These are phyloP conservation scores for Drosophila neutralis DNA, from an alignment of 2,888 invertebrate genomes.

Conservation along the genomic window DNA sequence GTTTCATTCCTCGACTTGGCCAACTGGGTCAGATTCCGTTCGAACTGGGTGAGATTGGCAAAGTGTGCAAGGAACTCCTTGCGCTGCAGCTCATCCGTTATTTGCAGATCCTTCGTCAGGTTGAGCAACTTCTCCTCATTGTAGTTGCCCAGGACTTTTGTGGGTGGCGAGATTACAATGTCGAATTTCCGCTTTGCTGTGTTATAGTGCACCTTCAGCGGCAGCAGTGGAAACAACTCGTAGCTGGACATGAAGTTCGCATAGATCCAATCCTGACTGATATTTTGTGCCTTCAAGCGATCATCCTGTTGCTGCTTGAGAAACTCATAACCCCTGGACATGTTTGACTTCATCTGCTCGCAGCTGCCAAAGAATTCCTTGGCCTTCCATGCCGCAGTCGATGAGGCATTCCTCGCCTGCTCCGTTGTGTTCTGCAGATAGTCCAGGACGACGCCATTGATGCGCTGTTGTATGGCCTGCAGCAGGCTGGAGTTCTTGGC, in stretches of 20 bases:
- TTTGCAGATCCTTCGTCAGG: slow-evolving; percentile 68
- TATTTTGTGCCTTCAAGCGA: slow-evolving; percentile 44
- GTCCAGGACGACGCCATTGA: slow-evolving; percentile 66
- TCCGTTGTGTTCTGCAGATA: slow-evolving; percentile 71
- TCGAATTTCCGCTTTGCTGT: slow-evolving; percentile 68
- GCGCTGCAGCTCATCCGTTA: slow-evolving; percentile 40
- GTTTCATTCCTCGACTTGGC: slow-evolving; percentile 55
- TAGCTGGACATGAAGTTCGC: slow-evolving; percentile 79
- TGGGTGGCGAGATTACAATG: slow-evolving; percentile 58
- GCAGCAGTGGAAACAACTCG: slow-evolving; percentile 72
- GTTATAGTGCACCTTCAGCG: slow-evolving; percentile 73
- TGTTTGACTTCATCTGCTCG: slow-evolving; percentile 64
- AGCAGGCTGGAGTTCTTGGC: slow-evolving; percentile 74
- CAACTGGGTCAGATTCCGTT: slow-evolving; percentile 68
- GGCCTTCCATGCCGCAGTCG: slow-evolving; percentile 73
- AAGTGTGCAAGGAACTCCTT: slow-evolving; percentile 43
- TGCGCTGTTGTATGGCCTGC: slow-evolving; percentile 70
- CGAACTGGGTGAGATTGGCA: slow-evolving; percentile 68
- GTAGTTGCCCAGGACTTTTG: slow-evolving; percentile 37
- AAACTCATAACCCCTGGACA: slow-evolving; percentile 61
- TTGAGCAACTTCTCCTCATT: slow-evolving; percentile 59
- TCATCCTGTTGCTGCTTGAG: slow-evolving; percentile 54
- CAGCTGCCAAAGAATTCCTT: slow-evolving; percentile 76
- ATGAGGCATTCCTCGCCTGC: slow-evolving; percentile 35
- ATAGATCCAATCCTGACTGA: slow-evolving; percentile 71